phyloP scores from a whole-genome alignment of 1,140 invertebrate species.

The Papilio machaon region DNA sequence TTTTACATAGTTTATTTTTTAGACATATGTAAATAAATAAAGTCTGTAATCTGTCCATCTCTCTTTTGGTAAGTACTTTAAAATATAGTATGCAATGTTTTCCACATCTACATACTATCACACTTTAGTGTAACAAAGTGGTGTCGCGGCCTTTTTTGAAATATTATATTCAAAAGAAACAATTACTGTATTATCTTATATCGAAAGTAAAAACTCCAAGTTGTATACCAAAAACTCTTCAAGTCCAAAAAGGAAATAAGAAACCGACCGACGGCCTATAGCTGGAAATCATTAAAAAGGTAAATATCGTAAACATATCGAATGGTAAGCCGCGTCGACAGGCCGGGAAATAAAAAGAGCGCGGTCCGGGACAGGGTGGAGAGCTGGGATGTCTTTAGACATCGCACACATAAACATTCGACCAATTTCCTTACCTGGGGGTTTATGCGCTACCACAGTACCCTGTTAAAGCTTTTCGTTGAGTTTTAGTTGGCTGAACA shows the following conservation, averaged over 20 bases:
- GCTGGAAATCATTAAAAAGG: conserved; percentile 37
- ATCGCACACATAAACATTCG: conserved; percentile 32
- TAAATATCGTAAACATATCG: conserved; percentile 40
- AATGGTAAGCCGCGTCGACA: conserved; percentile 37
- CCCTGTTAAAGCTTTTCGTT: conserved; percentile 24
- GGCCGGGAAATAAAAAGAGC: conserved; percentile 34
- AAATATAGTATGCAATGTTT: no score
- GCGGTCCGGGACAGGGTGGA: conserved; percentile 3
- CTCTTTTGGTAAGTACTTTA: background rate
- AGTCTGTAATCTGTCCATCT: background rate
- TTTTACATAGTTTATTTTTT: background rate
- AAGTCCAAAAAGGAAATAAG: background rate
- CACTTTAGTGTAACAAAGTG: no score
- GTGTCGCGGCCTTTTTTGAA: background rate
- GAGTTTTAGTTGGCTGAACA: background rate
- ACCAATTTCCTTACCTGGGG: conserved; percentile 36
- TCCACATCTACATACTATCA: no score
- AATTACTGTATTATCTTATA: background rate
- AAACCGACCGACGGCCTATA: background rate
- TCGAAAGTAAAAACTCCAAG: background rate
- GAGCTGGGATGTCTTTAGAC: conserved; percentile 12
- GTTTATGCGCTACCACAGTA: conserved; percentile 32
- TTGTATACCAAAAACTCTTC: background rate
- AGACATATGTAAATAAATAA: no score
- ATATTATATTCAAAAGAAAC: background rate